phyloP scores from a whole-genome alignment of 2,888 invertebrate genomes.

The Monopis laevigella region DNA sequence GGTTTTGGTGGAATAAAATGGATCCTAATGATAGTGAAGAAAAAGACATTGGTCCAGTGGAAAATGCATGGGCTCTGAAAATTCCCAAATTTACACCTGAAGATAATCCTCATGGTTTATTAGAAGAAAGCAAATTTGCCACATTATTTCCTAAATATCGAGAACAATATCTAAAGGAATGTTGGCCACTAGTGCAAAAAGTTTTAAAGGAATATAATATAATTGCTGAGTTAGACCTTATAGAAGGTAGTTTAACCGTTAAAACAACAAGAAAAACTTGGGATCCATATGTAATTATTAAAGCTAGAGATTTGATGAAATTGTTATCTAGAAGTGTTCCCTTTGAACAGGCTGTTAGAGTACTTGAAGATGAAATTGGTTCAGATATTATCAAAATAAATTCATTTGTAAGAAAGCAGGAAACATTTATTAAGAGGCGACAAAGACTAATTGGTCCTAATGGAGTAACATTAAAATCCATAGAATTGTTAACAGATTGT shows the following conservation, averaged over 20 bases:
- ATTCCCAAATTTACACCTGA: conserved; percentile 87
- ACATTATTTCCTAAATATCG: conserved; percentile 97
- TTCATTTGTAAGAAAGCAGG: conserved; percentile 87
- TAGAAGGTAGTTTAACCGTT: conserved; percentile 95
- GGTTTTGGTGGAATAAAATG: no score
- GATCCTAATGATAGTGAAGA: conserved; percentile 37
- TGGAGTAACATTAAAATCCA: conserved; percentile 97
- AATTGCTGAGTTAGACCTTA: conserved; percentile 88
- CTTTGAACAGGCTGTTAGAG: conserved; percentile 91
- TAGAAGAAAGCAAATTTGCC: conserved; percentile 96
- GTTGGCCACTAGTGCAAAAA: conserved; percentile 95
- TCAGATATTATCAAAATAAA: conserved; percentile 98
- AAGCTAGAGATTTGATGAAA: conserved; percentile 96
- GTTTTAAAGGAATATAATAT: conserved; percentile 80
- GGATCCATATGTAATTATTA: conserved; percentile 97
- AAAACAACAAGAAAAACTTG: conserved; percentile 95
- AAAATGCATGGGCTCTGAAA: conserved; percentile 88
- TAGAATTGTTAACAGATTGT: conserved; percentile 95
- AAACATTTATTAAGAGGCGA: conserved; percentile 93
- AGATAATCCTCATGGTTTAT: conserved; percentile 87
- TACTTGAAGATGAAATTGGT: conserved; percentile 88
- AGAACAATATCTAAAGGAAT: conserved; percentile 93
- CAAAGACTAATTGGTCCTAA: conserved; percentile 96
- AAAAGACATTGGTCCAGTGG: conserved; percentile 67
- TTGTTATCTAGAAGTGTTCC: conserved; percentile 95